Percentiles rank a stretch among this genome's conserved stretches.
Conservation (phyloP, 2,888 invertebrate genomes). For the Xestia sexstrigata region DNA sequence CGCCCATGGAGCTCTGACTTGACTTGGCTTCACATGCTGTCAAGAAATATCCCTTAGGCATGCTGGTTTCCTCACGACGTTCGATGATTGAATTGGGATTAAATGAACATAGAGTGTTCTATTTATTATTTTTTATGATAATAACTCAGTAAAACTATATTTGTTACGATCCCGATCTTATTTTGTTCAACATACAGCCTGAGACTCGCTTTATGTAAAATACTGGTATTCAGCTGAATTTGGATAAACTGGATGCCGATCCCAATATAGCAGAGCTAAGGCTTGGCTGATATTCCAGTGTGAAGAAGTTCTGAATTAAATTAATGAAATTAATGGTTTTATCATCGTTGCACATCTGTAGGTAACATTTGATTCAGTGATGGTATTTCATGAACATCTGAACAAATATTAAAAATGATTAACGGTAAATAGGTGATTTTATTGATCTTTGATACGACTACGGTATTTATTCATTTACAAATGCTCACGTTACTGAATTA, state of each 20-base stretch:
- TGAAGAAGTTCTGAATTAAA: neutral
- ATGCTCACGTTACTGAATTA: neutral
- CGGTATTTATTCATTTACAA: neutral
- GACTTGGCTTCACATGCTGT: no score
- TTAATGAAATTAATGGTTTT: neutral
- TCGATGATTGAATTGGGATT: no score
- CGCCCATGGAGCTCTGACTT: no score
- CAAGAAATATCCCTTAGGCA: no score
- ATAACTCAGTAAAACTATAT: no score
- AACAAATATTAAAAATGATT: slow-evolving; percentile 24
- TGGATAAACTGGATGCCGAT: neutral
- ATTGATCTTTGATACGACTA: neutral
- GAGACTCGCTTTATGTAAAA: neutral
- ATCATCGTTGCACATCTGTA: neutral
- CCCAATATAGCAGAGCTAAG: neutral
- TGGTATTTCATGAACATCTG: slow-evolving; percentile 30
- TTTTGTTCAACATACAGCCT: no score
- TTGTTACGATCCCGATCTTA: no score
- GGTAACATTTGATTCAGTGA: slow-evolving; percentile 26
- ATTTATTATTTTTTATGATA: no score
- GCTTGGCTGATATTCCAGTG: no score
- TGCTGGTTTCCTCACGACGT: no score
- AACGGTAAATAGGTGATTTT: neutral
- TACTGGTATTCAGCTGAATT: neutral
- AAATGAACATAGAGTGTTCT: no score